Evolutionary conservation across 1,140 invertebrate genomes (phyloP).

Genomic region (Pseudachorutes palmiensis): DNA sequence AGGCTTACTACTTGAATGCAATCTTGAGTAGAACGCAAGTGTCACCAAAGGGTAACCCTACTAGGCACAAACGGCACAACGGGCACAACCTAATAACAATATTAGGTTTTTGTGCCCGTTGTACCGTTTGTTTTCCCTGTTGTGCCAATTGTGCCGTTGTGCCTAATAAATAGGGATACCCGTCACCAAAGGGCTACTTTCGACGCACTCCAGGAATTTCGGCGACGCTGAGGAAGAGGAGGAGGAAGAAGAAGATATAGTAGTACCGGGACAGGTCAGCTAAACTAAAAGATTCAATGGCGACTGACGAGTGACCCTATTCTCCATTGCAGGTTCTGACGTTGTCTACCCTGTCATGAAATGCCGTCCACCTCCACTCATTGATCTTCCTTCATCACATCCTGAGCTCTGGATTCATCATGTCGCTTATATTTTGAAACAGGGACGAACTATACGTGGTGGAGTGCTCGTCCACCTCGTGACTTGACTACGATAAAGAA

Average conservation of each 20-base stretch:
- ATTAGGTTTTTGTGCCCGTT: no score
- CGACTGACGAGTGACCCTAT: no score
- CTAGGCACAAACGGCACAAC: no score
- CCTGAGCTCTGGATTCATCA: conserved; percentile 76
- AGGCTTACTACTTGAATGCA: conserved; percentile 72
- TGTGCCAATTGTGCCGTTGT: no score
- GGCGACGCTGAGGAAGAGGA: conserved; percentile 34
- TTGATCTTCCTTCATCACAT: conserved; percentile 53
- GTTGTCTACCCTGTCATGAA: conserved; percentile 33
- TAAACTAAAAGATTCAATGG: no score
- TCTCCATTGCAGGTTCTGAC: conserved; percentile 19
- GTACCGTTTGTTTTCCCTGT: no score
- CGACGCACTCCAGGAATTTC: conserved; percentile 16
- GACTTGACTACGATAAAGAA: no score
- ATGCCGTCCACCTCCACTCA: conserved; percentile 44
- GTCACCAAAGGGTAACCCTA: no score
- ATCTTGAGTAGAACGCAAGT: conserved; percentile 67
- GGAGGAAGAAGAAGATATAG: conserved; percentile 50
- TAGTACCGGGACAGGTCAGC: no score
- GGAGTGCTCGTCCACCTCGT: conserved; percentile 42
- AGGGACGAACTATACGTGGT: conserved; percentile 61
- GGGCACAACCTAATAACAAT: no score
- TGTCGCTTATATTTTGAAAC: conserved; percentile 63
- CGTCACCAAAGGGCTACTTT: conserved; percentile 51
- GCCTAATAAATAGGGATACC: no score